These are phyloP conservation scores for Chascanopsetta lugubris DNA, from an alignment of 2,113 vertebrate genomes.

Conservation along the genomic window DNA sequence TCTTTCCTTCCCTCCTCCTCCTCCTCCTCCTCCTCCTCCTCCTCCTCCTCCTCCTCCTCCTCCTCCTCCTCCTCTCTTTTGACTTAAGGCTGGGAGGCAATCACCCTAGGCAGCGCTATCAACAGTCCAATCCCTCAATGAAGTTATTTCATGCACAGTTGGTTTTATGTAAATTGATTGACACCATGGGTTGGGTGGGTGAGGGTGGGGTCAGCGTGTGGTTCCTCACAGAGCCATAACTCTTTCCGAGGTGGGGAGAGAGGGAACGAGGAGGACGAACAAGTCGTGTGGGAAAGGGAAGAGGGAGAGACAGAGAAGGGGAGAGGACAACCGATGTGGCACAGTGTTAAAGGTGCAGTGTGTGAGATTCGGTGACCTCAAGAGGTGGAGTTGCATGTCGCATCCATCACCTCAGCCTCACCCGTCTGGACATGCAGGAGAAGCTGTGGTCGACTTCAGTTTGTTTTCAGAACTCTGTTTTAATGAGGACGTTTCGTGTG, in stretches of 20 bases:
- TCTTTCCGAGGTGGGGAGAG: conserved; percentile 77
- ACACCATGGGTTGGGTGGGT: no score
- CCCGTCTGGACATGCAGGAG: no score
- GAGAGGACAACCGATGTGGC: neutral
- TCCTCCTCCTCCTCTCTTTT: conserved; percentile 54
- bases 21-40: conserved; percentile 33
- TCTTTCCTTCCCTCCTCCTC: conserved; percentile 33
- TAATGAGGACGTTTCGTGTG: no score
- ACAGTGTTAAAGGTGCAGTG: no score
- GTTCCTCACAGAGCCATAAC: conserved; percentile 86
- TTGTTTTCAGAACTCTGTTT: no score
- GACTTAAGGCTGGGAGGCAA: conserved; percentile 70
- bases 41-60: conserved; percentile 37
- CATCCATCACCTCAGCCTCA: no score
- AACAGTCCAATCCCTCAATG: conserved; percentile 79
- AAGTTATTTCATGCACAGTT: conserved; percentile 91
- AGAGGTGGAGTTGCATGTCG: no score
- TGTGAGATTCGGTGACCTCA: no score
- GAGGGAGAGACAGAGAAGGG: neutral
- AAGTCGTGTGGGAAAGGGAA: neutral
- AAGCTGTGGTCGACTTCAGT: no score
- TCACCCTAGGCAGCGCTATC: conserved; percentile 74
- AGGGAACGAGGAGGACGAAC: conserved; percentile 54
- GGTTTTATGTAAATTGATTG: conserved; percentile 93
- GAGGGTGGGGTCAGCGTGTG: conserved; percentile 64